Conservation (phyloP, 2,113 vertebrate genomes). For the Nothocercus julius region DNA sequence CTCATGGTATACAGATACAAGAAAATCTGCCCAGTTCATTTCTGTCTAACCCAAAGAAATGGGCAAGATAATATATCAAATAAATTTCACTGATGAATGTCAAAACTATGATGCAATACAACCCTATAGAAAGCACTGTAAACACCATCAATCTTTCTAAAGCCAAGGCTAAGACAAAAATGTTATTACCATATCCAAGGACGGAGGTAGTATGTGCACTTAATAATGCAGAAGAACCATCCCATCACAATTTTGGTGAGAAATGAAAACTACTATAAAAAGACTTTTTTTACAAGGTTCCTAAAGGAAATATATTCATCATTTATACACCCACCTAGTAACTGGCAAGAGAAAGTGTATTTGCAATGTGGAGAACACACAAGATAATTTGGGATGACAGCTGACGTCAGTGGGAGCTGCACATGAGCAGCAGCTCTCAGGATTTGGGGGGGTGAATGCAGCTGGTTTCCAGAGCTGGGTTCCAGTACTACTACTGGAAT, state of each 20-base stretch:
- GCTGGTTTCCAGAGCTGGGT: neutral
- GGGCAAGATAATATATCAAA: conserved; percentile 1
- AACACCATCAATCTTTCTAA: conserved; percentile 48
- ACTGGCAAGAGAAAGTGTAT: neutral
- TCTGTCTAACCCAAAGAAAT: conserved; percentile 11
- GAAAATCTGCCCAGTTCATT: neutral
- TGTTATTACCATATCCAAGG: conserved; percentile 29
- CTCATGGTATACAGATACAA: neutral
- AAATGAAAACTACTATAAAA: conserved; percentile 11
- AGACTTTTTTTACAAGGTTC: neutral
- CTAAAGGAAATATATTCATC: neutral
- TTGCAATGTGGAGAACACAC: neutral
- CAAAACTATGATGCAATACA: neutral
- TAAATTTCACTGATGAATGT: conserved; percentile 30
- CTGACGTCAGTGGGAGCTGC: neutral
- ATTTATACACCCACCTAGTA: neutral
- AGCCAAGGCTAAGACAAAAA: neutral
- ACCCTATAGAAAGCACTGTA: neutral
- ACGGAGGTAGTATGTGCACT: neutral
- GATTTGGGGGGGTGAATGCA: neutral
- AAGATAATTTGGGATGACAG: neutral
- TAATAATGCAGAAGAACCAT: neutral
- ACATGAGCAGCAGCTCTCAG: neutral
- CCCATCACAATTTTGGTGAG: neutral
- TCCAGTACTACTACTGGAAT: neutral